Evolutionary conservation across 2,113 vertebrate genomes (phyloP).

Genomic region (Oxyruncus cristatus): DNA sequence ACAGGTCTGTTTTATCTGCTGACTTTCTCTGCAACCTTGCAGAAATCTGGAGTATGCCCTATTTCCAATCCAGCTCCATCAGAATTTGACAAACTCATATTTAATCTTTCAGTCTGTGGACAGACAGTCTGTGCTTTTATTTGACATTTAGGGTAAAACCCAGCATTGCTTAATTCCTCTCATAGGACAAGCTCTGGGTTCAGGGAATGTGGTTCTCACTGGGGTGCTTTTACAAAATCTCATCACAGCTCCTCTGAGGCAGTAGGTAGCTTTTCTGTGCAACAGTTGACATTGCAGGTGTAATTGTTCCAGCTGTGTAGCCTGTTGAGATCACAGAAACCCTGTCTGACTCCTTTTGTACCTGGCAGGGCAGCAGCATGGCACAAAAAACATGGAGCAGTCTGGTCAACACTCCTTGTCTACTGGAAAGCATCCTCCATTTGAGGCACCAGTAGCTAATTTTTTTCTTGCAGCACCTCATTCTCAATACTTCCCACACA

Average conservation of each 20-base stretch:
- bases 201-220: neutral
- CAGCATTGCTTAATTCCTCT: neutral
- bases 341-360: neutral
- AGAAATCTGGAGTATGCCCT: neutral
- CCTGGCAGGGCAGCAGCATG: accelerated
- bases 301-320: neutral
- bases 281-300: neutral
- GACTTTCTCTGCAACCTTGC: neutral
- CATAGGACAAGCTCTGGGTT: neutral
- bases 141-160: neutral
- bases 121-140: neutral
- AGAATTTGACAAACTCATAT: neutral
- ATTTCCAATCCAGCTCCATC: neutral
- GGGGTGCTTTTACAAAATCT: neutral
- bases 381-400: neutral
- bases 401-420: neutral
- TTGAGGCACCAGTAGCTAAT: neutral
- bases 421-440: neutral
- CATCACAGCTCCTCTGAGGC: neutral
- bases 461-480: neutral
- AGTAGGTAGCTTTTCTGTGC: neutral
- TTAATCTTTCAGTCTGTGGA: neutral
- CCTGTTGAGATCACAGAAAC: neutral
- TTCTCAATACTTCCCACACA: neutral
- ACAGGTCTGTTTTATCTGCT: neutral